A percentile compares a stretch with the other conserved stretches of the same genome.
Conservation (phyloP, 2,888 invertebrate species). For the Brachyptera putata region DNA sequence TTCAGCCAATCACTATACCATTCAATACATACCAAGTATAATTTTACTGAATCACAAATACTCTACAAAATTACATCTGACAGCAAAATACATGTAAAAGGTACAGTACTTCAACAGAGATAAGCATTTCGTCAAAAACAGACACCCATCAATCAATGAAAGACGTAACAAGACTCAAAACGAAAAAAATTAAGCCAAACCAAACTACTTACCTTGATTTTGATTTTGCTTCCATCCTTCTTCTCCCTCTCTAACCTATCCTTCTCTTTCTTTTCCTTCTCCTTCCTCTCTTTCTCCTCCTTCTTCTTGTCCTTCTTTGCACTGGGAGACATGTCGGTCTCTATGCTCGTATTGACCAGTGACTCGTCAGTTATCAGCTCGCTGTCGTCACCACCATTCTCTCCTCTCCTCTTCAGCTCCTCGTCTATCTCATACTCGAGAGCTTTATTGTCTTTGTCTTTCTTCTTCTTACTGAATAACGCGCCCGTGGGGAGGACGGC, state of each 20-base stretch:
- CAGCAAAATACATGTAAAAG: too few species aligned
- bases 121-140: too few species aligned
- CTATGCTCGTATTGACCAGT: conserved; percentile 24
- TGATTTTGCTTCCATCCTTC: conserved; percentile 39
- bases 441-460: conserved; percentile 51
- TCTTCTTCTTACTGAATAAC: conserved; percentile 48
- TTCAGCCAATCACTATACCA: too few species aligned
- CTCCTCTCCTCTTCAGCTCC: conserved; percentile 38
- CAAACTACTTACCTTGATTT: conserved; percentile 29
- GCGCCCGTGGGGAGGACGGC: conserved; percentile 70
- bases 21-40: too few species aligned
- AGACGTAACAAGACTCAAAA: conserved; percentile 3
- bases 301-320: conserved; percentile 30
- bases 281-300: conserved; percentile 30
- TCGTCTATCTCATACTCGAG: conserved; percentile 42
- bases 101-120: too few species aligned
- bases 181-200: conserved; percentile 1
- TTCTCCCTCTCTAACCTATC: conserved; percentile 36
- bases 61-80: too few species aligned
- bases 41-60: too few species aligned
- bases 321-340: conserved; percentile 25
- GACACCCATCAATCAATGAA: too few species aligned
- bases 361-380: conserved; percentile 27
- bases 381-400: conserved; percentile 38
- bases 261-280: conserved; percentile 30